These are phyloP conservation scores for Tenrec ecaudatus DNA, from an alignment of 2,113 vertebrate genomes.

Conservation along the genomic window DNA sequence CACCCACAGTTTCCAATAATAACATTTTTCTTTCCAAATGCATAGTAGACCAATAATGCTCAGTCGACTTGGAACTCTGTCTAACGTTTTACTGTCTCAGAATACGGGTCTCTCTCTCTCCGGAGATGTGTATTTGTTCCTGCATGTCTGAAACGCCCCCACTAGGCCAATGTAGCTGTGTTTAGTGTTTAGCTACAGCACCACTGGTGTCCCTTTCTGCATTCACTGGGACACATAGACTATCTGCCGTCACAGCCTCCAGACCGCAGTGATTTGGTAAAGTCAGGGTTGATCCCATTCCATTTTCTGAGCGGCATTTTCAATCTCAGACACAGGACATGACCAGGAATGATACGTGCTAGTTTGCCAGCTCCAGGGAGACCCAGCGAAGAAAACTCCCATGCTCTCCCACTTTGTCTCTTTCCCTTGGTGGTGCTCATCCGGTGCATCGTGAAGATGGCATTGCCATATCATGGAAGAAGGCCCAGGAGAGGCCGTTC, in stretches of 20 bases:
- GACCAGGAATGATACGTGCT: neutral
- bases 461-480: neutral
- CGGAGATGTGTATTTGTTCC: neutral
- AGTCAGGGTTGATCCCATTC: neutral
- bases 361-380: neutral
- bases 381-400: neutral
- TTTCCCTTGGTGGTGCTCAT: no score
- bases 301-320: neutral
- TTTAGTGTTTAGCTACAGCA: neutral
- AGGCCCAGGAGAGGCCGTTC: neutral
- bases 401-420: accelerated
- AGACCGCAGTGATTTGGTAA: neutral
- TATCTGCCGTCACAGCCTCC: neutral
- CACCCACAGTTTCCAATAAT: neutral
- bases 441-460: neutral
- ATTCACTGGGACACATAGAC: neutral
- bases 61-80: neutral
- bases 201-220: neutral
- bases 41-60: neutral
- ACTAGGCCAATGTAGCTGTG: neutral
- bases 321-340: neutral
- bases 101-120: neutral
- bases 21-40: neutral
- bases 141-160: neutral
- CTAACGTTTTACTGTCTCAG: neutral